Base-by-base conservation (phyloP, 1,140 invertebrate genomes). In the Achatina immaculata region DNA sequence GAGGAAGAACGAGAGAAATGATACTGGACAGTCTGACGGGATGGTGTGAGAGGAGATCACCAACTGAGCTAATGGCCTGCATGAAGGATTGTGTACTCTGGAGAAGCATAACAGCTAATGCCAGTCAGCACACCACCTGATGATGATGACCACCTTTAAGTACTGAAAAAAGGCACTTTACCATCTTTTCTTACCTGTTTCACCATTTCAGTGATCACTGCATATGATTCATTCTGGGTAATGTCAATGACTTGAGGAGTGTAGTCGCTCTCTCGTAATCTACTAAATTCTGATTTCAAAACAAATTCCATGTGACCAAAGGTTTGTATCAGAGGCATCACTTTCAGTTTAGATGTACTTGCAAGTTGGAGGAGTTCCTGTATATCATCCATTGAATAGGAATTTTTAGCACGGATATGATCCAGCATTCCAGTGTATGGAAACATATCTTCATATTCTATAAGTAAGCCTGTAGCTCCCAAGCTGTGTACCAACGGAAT, bases 371-470 rank as follows among this genome's bases (percentile, higher is more conserved):
- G 88, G 80, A 97, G 93, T 34, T 79, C 62, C 24, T 75, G 31
- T 0, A 97, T 93, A 84, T 97, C 94, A 38, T 91, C 86, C 51
- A 43, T 72, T 9, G 83, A 81, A 62, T 83, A 86, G 1, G 85
- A 66, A 78, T 85, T 83, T 40, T 58, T 58, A 42, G 96, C 95
- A 0, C 94, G 92, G 4, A 97, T 91, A 0, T 92, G 89, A 24
- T 91, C 90, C 7, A 99, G 89, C 0, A 90, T 88, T 0, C 94
- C 95, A 28, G 91, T 92, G 90, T 95, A 99, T 0, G 97, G 97
- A 91, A 99, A 99, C 96, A 97, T 98, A 87, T 99, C 98, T 92
- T 99, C 98, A 92, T 98, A 99, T 90, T 99, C 98, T 73, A 98
- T 91, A 0, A 98, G 91, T 34, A 98, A 90, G 0, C 96, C 97